phyloP scores from a whole-genome alignment of 2,797 vertebrate species.

The Eidolon dupreanum region DNA sequence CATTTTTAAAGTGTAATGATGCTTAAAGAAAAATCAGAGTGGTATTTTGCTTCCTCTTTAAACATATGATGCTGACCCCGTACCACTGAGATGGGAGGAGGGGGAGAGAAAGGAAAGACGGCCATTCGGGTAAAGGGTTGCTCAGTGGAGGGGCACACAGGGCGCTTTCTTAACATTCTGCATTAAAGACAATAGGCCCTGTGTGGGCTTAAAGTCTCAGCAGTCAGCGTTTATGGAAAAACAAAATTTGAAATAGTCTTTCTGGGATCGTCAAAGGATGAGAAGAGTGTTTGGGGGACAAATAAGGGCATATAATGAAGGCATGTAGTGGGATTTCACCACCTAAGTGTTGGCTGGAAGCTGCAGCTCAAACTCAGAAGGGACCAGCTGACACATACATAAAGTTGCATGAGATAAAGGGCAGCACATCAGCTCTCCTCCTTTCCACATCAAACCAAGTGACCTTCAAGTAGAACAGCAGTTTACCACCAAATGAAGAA shows the following conservation, averaged over 20 bases:
- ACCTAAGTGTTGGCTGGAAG: background rate
- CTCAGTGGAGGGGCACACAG: background rate
- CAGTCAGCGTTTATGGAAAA: background rate
- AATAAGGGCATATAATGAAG: background rate
- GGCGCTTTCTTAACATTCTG: background rate
- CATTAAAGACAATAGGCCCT: background rate
- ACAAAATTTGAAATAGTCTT: background rate
- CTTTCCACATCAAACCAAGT: background rate
- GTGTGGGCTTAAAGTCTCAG: background rate
- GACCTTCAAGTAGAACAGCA: background rate
- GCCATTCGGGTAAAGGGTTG: background rate
- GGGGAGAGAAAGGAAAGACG: background rate
- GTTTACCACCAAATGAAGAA: background rate
- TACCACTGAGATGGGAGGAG: background rate
- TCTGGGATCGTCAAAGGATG: background rate
- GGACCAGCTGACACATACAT: background rate
- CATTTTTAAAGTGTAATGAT: background rate
- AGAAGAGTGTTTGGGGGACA: background rate
- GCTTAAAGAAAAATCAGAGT: background rate
- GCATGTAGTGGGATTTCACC: background rate
- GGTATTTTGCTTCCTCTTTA: background rate
- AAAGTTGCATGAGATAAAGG: background rate
- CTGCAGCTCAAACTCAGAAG: background rate
- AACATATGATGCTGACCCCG: background rate
- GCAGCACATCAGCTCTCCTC: background rate